Conservation (phyloP, 2,113 vertebrate species). For the Rostratula benghalensis region DNA sequence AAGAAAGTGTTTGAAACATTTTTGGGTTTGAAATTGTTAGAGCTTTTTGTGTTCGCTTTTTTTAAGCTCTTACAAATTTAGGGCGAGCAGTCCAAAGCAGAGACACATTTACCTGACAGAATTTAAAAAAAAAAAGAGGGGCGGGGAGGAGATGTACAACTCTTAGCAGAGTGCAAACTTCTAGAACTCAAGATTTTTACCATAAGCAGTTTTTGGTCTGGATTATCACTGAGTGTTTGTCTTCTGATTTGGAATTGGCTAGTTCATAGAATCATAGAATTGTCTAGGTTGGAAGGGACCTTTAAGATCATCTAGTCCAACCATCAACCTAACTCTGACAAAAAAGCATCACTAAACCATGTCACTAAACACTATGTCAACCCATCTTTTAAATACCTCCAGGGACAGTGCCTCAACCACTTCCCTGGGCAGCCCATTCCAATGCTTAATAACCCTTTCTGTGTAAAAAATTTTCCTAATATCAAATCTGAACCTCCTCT, state of each 20-base stretch:
- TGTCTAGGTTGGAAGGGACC: too few species aligned
- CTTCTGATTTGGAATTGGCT: neutral
- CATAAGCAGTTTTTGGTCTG: neutral
- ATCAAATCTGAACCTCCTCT: too few species aligned
- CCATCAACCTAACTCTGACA: too few species aligned
- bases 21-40: neutral
- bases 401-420: too few species aligned
- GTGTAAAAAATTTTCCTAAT: too few species aligned
- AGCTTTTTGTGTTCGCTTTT: neutral
- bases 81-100: neutral
- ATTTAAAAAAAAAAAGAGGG: neutral
- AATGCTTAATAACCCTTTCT: too few species aligned
- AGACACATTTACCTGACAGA: neutral
- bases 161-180: neutral
- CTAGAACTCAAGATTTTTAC: neutral
- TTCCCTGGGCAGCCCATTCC: too few species aligned
- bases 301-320: too few species aligned
- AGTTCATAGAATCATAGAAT: too few species aligned
- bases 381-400: too few species aligned
- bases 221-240: neutral
- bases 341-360: too few species aligned
- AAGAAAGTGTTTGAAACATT: conserved; percentile 31
- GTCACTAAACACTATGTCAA: too few species aligned
- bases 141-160: neutral
- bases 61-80: neutral